Evolutionary conservation across 2,797 vertebrate species (phyloP), one percentile per base, ranked within the genome.

Genomic region (Phoeniculus purpureus): DNA sequence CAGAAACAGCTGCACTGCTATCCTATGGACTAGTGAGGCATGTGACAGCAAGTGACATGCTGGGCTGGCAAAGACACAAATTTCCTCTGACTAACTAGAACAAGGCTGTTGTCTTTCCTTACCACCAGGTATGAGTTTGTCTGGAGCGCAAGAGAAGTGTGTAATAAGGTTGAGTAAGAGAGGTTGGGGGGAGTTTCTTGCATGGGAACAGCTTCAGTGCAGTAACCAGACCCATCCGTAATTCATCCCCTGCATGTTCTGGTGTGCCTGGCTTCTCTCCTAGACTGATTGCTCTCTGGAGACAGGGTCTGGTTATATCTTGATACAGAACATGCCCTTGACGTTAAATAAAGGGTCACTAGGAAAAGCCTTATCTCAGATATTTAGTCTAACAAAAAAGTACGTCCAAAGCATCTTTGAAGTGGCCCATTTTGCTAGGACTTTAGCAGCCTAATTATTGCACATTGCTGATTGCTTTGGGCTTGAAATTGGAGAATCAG

Each of bases 181-280:
- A 54, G 60, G 18, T 27, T 11, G 21, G 19, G n/a, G 19, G n/a
- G 22, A 25, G 2, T 7, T 40, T 78, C 77, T 80, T 70, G 45
- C 6, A 12, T 2, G 1, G 60, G 59, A 89, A 62, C 55, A 40
- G 62, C 37, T 75, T 81, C 0, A 0, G 78, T 87, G 78, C 29
- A 83, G 85, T 78, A 93, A 93, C 73, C 91, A 95, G 94, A 89
- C 20, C 56, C 50, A 79, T 66, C 81, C 62, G 77, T 95, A 93
- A 96, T 89, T 79, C 93, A 94, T 89, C 77, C 64, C 50, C 64
- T 79, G 60, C 47, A 59, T 84, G 34, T 86, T 74, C 83, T 92
- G 72, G 60, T 84, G 77, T 34, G 85, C 85, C 72, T 95, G 92
- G 85, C 92, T 90, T 78, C 9, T 77, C 65, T 90, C 58, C 61